Percentiles rank a stretch among this genome's conserved stretches.
These are phyloP conservation scores for Fissipunctia ypsillon DNA, from an alignment of 2,888 invertebrate genomes.

Conservation along the genomic window DNA sequence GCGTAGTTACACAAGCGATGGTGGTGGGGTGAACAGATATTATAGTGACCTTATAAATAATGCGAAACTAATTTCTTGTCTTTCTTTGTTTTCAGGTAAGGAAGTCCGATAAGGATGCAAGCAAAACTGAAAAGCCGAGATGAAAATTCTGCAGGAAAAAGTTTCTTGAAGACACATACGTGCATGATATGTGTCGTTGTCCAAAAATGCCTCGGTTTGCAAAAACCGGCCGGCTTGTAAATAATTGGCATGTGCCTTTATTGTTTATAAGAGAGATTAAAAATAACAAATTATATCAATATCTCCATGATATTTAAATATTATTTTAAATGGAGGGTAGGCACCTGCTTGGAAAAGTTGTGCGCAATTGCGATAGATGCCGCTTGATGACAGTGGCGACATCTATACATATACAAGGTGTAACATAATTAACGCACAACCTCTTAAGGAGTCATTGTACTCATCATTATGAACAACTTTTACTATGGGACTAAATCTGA, in stretches of 20 bases:
- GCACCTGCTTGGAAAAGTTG: background rate
- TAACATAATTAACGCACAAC: too few species aligned
- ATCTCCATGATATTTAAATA: background rate
- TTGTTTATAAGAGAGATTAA: background rate
- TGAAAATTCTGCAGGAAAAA: background rate
- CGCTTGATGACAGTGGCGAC: background rate
- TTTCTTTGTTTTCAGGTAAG: slow-evolving; percentile 48
- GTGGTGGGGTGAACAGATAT: too few species aligned
- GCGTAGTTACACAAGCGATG: background rate
- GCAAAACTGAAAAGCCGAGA: too few species aligned
- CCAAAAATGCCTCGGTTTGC: background rate
- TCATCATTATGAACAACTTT: too few species aligned
- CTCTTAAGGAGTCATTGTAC: too few species aligned
- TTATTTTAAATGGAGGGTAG: background rate
- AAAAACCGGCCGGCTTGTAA: background rate
- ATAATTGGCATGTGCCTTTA: background rate
- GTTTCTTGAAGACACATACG: background rate
- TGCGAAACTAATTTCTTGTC: background rate
- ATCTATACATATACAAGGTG: too few species aligned
- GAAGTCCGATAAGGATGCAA: background rate
- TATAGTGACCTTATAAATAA: too few species aligned
- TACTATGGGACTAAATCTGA: too few species aligned
- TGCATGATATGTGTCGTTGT: too few species aligned
- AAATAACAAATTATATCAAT: background rate
- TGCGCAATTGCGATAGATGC: background rate